phyloP scores from a whole-genome alignment of 2,888 invertebrate species.

The Ichneumoninae sp. region DNA sequence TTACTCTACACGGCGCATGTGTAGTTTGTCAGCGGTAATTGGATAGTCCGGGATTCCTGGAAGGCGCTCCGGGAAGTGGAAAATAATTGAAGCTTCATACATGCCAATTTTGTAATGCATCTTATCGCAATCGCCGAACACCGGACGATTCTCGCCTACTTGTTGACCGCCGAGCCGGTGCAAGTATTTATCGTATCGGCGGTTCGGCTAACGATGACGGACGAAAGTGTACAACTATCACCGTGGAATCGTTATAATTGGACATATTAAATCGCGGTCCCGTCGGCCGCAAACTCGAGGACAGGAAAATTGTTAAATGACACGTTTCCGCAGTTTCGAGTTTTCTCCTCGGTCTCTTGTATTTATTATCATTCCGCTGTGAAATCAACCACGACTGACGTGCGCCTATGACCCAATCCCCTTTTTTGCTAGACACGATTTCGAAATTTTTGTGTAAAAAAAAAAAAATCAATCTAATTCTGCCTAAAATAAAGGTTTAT shows the following conservation, averaged over 20 bases:
- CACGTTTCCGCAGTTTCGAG: slow-evolving; percentile 7
- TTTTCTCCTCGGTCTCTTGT: slow-evolving; percentile 16
- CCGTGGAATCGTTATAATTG: slow-evolving; percentile 58
- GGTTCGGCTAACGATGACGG: slow-evolving; percentile 15
- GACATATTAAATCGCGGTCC: slow-evolving; percentile 20
- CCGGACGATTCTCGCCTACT: slow-evolving; percentile 26
- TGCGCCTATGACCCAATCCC: neutral
- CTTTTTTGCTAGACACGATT: neutral
- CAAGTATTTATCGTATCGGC: slow-evolving; percentile 23
- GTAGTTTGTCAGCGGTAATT: slow-evolving; percentile 40
- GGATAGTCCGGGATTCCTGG: slow-evolving; percentile 12
- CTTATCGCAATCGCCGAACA: slow-evolving; percentile 30
- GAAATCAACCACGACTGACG: neutral
- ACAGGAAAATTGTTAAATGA: slow-evolving; percentile 55
- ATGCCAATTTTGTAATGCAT: slow-evolving; percentile 49
- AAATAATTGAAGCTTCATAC: slow-evolving; percentile 30
- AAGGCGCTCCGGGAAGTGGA: neutral
- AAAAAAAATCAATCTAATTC: neutral
- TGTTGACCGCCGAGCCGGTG: neutral
- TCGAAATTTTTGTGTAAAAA: neutral
- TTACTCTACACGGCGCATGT: too few species aligned
- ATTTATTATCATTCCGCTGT: slow-evolving; percentile 15
- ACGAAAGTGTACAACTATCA: slow-evolving; percentile 59
- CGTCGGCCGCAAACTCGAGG: slow-evolving; percentile 25
- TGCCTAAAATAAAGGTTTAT: too few species aligned